phyloP scores from a whole-genome alignment of 2,888 invertebrate genomes.

The Leptodirus hochenwartii region DNA sequence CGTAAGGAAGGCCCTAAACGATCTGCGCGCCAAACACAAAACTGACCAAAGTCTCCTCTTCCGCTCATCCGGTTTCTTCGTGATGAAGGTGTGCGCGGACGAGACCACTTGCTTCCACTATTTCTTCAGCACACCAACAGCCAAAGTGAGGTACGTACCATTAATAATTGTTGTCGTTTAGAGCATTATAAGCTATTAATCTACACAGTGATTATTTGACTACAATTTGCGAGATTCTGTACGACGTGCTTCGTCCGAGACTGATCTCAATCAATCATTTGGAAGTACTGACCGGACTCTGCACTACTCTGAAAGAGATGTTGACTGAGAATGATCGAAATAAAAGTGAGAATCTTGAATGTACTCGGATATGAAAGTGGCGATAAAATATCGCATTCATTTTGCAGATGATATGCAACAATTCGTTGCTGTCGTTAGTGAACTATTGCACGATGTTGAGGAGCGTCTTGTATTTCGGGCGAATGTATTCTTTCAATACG shows the following conservation, averaged over 20 bases:
- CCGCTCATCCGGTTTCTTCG: constrained; percentile 73
- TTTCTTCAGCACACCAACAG: constrained; percentile 59
- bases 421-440: constrained; percentile 58
- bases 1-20: constrained; percentile 46
- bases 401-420: constrained; percentile 23
- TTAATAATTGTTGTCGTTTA: neutral
- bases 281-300: constrained; percentile 93
- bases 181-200: constrained; percentile 6
- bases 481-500: constrained; percentile 81
- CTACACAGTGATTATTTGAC: constrained; percentile 59
- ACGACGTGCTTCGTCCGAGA: constrained; percentile 82
- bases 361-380: constrained; percentile 3
- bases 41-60: constrained; percentile 70
- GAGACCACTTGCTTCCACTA: constrained; percentile 83
- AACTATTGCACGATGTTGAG: constrained; percentile 85
- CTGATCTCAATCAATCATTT: constrained; percentile 94
- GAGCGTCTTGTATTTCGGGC: constrained; percentile 92
- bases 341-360: constrained; percentile 24
- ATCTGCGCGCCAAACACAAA: constrained; percentile 41
- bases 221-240: constrained; percentile 68
- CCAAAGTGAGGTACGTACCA: constrained; percentile 39
- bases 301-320: constrained; percentile 85
- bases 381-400: neutral
- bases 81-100: constrained; percentile 87
- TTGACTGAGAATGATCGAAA: constrained; percentile 76